A percentile compares a stretch with the other conserved stretches of the same genome.
Conservation (phyloP, 2,797 vertebrate genomes). For the Enteromius thamalakanensis region DNA sequence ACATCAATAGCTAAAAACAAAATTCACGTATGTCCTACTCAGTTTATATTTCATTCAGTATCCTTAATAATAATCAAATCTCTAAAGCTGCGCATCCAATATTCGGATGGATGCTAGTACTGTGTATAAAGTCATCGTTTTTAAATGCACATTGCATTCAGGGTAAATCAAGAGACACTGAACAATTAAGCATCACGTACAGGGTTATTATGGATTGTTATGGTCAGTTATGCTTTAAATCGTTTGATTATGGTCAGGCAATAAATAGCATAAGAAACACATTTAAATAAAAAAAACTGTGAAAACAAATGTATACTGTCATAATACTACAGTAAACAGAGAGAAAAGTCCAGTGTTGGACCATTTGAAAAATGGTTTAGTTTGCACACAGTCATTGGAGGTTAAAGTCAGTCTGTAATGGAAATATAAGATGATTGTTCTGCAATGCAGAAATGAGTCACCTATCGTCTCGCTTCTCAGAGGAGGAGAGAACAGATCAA, state of each 20-base stretch:
- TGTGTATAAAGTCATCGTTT: neutral
- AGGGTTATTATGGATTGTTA: neutral
- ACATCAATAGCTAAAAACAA: slow-evolving; percentile 62
- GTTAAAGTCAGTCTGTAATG: slow-evolving; percentile 2
- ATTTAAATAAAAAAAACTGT: neutral
- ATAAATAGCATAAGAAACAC: slow-evolving; percentile 31
- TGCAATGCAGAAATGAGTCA: slow-evolving; percentile 22
- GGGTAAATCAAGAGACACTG: slow-evolving; percentile 19
- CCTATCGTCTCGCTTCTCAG: neutral
- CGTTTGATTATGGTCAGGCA: slow-evolving; percentile 13
- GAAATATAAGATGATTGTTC: slow-evolving; percentile 10
- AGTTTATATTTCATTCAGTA: neutral
- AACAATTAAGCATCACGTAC: slow-evolving; percentile 2
- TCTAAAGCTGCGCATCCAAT: neutral
- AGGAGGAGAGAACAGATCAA: slow-evolving; percentile 5
- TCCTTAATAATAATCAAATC: neutral
- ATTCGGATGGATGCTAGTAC: neutral
- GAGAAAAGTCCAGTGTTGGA: neutral
- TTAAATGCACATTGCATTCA: slow-evolving; percentile 58
- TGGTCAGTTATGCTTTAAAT: slow-evolving; percentile 18
- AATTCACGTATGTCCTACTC: neutral
- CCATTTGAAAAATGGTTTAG: slow-evolving; percentile 3
- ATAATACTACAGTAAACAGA: slow-evolving; percentile 19
- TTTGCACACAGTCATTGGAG: slow-evolving; percentile 1
- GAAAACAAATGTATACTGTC: neutral